phyloP scores from a whole-genome alignment of 2,888 invertebrate genomes.

The Oscheius sp. region DNA sequence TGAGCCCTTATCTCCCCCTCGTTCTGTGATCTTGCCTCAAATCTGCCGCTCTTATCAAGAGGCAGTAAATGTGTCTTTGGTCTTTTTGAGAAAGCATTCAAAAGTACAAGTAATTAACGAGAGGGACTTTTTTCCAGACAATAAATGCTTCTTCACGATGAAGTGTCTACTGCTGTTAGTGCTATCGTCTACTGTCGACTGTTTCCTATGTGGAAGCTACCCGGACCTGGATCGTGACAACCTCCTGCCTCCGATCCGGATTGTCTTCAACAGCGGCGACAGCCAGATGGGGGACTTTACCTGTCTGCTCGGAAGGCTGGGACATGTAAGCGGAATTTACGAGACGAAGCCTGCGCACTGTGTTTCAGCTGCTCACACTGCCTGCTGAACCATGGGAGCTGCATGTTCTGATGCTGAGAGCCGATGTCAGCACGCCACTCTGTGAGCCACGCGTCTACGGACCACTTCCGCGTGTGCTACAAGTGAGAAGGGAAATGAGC shows the following conservation, averaged over 20 bases:
- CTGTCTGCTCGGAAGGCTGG: constrained; percentile 10
- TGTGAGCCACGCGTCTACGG: constrained; percentile 29
- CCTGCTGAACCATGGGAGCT: constrained; percentile 18
- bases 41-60: constrained; percentile 3
- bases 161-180: not conserved
- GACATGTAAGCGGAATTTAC: not conserved
- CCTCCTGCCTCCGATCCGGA: constrained; percentile 8
- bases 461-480: constrained; percentile 17
- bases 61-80: not conserved
- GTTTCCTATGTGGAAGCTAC: not conserved
- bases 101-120: not conserved
- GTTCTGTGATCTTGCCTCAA: constrained; percentile 14
- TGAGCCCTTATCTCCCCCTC: not conserved
- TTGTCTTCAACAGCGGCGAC: constrained; percentile 20
- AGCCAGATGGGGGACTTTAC: constrained; percentile 1
- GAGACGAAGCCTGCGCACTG: not conserved
- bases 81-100: not conserved
- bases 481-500: not conserved
- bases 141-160: not conserved
- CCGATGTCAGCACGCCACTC: constrained; percentile 2
- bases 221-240: not conserved
- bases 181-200: not conserved
- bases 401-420: constrained; percentile 14
- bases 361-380: constrained; percentile 22
- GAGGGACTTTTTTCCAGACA: not conserved